Conservation (phyloP, 2,888 invertebrate species). For the Nomada fucata region DNA sequence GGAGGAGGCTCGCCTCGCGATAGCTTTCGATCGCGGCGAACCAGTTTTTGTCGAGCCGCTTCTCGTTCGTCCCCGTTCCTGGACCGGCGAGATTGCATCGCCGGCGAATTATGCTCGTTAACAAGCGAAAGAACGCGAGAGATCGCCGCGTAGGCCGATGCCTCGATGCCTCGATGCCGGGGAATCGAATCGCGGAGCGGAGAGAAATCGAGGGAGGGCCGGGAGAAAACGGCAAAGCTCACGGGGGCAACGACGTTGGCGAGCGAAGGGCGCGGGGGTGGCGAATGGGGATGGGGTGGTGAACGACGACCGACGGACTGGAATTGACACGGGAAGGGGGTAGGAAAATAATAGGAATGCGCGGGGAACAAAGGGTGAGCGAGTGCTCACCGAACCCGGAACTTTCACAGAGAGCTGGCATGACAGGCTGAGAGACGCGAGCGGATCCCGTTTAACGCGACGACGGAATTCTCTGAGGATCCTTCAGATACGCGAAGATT, state of each 20-base stretch:
- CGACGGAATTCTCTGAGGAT: conserved; percentile 11
- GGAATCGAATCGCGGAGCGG: conserved; percentile 1
- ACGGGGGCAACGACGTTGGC: background rate
- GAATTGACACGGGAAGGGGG: conserved; percentile 45
- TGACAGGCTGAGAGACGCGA: conserved; percentile 41
- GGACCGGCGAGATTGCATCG: conserved; percentile 33
- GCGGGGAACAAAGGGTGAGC: conserved; percentile 48
- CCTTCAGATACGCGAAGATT: conserved; percentile 23
- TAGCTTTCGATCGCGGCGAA: conserved; percentile 40
- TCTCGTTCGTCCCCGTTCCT: conserved; percentile 20
- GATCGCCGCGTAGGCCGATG: conserved; percentile 6
- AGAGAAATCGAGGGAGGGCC: background rate
- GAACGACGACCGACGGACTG: conserved; percentile 32
- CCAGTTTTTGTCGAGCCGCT: conserved; percentile 48
- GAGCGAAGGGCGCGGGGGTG: background rate
- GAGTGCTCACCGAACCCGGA: conserved; percentile 43
- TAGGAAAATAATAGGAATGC: conserved; percentile 43
- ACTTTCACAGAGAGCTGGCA: conserved; percentile 44
- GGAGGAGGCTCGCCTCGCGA: conserved; percentile 16
- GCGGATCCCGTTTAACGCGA: conserved; percentile 12
- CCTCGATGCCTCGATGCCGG: background rate
- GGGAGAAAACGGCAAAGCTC: conserved; percentile 8
- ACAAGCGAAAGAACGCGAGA: conserved; percentile 29
- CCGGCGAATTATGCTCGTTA: conserved; percentile 54
- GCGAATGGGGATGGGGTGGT: background rate